Percentiles rank a stretch among this genome's conserved stretches.
These are phyloP conservation scores for Chrosomus eos DNA, from an alignment of 2,797 vertebrate species.

Conservation along the genomic window DNA sequence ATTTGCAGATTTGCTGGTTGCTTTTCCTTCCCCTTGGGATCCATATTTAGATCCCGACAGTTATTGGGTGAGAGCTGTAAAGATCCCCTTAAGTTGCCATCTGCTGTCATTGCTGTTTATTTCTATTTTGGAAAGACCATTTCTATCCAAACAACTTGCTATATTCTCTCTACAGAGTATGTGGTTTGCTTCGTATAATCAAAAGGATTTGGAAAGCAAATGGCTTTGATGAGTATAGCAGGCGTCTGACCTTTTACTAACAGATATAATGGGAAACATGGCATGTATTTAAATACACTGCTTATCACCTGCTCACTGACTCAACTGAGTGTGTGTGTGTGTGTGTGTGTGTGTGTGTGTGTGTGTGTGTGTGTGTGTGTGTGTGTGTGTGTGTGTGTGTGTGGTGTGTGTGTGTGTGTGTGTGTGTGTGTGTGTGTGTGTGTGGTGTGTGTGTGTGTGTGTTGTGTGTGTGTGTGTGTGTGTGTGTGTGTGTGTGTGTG, in stretches of 20 bases:
- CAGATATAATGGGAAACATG: conserved; percentile 10
- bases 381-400: no score
- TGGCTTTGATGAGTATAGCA: conserved; percentile 15
- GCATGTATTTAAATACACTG: conserved; percentile 13
- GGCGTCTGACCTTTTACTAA: background rate
- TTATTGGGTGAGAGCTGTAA: background rate
- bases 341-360: background rate
- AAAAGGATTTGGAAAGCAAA: background rate
- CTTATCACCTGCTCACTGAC: background rate
- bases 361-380: conserved; percentile 6
- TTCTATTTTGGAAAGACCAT: background rate
- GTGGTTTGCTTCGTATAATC: background rate
- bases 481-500: background rate
- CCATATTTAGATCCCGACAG: conserved; percentile 25
- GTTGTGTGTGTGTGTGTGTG: background rate
- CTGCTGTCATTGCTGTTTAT: conserved; percentile 22
- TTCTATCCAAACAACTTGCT: conserved; percentile 6
- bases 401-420: background rate
- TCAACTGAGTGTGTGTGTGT: background rate
- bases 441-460: background rate
- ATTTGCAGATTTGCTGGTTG: conserved; percentile 1
- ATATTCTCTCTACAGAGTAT: background rate
- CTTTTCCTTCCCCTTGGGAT: conserved; percentile 15
- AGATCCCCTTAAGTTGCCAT: conserved; percentile 18
- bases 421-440: background rate